These are phyloP conservation scores for Drosophila ananassae DNA, from an alignment of 1,140 invertebrate genomes.

Conservation along the genomic window DNA sequence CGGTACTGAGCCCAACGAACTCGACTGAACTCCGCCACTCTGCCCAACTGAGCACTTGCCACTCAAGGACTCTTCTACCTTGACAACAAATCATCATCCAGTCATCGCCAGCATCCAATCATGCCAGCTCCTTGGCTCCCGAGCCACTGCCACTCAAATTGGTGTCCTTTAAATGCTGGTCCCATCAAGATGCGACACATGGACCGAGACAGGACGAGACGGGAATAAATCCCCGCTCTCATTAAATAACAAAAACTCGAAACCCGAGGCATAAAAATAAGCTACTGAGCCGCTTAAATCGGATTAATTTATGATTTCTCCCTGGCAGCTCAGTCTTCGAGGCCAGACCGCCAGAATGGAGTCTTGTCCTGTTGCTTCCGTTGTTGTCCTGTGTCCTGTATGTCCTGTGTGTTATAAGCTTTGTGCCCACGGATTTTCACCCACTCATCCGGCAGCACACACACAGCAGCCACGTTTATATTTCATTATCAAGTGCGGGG, in stretches of 20 bases:
- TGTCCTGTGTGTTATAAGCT: constrained; percentile 57
- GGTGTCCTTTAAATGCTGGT: constrained; percentile 42
- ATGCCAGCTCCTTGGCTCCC: constrained; percentile 38
- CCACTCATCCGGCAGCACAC: constrained; percentile 24
- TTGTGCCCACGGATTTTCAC: constrained; percentile 50
- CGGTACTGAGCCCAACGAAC: constrained; percentile 43
- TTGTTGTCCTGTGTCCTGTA: constrained; percentile 18
- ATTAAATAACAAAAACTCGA: constrained; percentile 32
- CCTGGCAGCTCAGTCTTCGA: constrained; percentile 31
- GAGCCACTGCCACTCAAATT: constrained; percentile 40
- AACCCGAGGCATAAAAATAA: constrained; percentile 62
- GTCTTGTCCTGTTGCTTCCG: constrained; percentile 58
- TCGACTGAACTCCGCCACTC: constrained; percentile 38
- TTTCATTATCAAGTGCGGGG: constrained; percentile 73
- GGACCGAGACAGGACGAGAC: not conserved
- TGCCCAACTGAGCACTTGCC: constrained; percentile 19
- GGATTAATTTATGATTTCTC: constrained; percentile 83
- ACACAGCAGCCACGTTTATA: constrained; percentile 57
- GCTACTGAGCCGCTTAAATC: constrained; percentile 82
- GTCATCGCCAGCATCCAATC: constrained; percentile 52
- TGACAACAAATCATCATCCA: constrained; percentile 56
- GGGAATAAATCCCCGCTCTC: constrained; percentile 23
- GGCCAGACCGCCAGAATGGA: constrained; percentile 37
- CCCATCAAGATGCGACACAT: constrained; percentile 51
- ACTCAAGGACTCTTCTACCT: constrained; percentile 38